Evolutionary conservation across 2,113 vertebrate genomes (phyloP), one percentile per base, ranked within the genome.

Genomic region (Phrynosoma blainvillii): DNA sequence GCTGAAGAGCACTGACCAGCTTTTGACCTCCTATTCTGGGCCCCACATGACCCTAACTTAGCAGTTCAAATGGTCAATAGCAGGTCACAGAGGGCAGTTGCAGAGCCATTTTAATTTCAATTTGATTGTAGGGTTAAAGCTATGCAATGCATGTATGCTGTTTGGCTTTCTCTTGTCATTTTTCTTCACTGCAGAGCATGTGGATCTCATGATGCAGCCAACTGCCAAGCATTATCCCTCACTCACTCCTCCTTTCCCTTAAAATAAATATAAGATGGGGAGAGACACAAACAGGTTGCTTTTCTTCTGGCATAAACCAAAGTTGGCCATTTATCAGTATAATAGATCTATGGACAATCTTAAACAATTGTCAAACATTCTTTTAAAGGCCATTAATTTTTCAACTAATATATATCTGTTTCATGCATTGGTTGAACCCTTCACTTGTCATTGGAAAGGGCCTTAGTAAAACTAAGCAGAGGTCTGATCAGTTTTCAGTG

Each of bases 41-140:
- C 96, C 97, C 95, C 96, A 95, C 76, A 95, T 98, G 98, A 99
- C 98, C 98, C 97, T 95, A 97, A 97, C 96, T 97, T 95, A 94
- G 94, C 96, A 97, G 98, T 99, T 99, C 98, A 98, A 96, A 96
- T 95, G 87, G 98, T 99, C 98, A 99, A 98, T 98, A 98, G 96
- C 96, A 97, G 98, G 98, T 99, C 98, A 98, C 90, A 0, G 78
- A 87, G 94, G 94, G 96, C 96, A 96, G 94, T 94, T 94, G 91
- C 88, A 73, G 93, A 87, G 94, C 95, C 95, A 94, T 93, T 96
- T 95, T 96, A 96, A 97, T 97, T 96, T 96, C 87, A 93, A 70
- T 96, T 94, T 95, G 95, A 97, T 96, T 95, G 89, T 93, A 97
- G 94, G 93, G 93, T 95, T 96, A 95, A 96, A 96, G 93, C 81